Evolutionary conservation across 2,797 vertebrate species (phyloP).

Genomic region (Pseudomugil tenellus): DNA sequence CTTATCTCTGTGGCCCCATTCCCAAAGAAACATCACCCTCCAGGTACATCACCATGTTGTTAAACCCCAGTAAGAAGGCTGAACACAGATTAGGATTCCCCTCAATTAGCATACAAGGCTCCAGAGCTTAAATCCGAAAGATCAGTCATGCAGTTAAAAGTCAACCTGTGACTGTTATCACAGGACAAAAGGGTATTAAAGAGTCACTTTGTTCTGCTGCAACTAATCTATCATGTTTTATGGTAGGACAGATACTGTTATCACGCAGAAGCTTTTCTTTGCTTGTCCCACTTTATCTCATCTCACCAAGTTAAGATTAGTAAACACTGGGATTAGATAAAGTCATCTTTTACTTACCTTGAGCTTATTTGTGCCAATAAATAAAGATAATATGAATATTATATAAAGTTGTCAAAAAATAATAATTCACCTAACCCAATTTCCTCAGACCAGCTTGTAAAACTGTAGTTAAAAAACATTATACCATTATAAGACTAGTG

Average conservation of each 20-base stretch:
- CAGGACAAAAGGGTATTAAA: slow-evolving; percentile 54
- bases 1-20: not conserved
- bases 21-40: slow-evolving; percentile 7
- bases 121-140: slow-evolving; percentile 58
- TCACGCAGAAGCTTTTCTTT: slow-evolving; percentile 63
- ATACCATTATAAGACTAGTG: not conserved
- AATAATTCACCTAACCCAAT: not conserved
- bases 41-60: slow-evolving; percentile 10
- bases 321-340: slow-evolving; percentile 26
- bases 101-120: slow-evolving; percentile 69
- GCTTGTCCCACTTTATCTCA: slow-evolving; percentile 52
- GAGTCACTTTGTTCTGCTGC: slow-evolving; percentile 72
- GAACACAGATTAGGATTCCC: slow-evolving; percentile 36
- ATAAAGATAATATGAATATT: not conserved
- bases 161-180: slow-evolving; percentile 65
- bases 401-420: too few species aligned
- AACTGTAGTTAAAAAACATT: not conserved
- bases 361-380: slow-evolving; percentile 10
- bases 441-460: too few species aligned
- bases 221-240: slow-evolving; percentile 79
- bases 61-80: slow-evolving; percentile 39
- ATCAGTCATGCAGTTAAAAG: slow-evolving; percentile 63
- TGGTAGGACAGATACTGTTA: slow-evolving; percentile 72
- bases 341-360: not conserved
- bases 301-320: slow-evolving; percentile 43